These are phyloP conservation scores for Calliphora vomitoria DNA, from an alignment of 2,888 invertebrate species.

Conservation along the genomic window DNA sequence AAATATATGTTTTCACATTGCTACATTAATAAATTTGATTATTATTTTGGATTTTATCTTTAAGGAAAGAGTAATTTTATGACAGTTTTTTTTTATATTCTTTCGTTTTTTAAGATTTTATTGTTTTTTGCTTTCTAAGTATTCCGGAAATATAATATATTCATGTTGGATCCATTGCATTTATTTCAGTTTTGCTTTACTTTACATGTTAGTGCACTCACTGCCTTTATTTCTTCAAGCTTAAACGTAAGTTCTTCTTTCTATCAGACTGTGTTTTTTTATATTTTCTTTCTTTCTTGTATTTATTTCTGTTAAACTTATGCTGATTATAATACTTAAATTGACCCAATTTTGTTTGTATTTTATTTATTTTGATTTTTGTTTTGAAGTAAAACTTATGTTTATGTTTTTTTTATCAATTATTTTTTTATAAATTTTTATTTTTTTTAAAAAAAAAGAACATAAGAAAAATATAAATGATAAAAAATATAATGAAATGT, in stretches of 20 bases:
- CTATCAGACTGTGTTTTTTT: constrained; percentile 47
- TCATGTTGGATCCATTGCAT: constrained; percentile 42
- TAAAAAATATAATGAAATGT: background rate
- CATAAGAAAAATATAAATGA: background rate
- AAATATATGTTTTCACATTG: too few relatives aligned
- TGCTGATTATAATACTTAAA: constrained; percentile 61
- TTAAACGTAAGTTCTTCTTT: constrained; percentile 47
- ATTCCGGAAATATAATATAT: constrained; percentile 78
- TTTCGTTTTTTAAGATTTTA: constrained; percentile 4
- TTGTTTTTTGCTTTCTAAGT: constrained; percentile 64
- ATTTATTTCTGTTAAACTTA: constrained; percentile 62
- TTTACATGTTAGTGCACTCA: constrained; percentile 26
- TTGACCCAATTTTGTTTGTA: constrained; percentile 63
- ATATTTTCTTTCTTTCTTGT: constrained; percentile 18
- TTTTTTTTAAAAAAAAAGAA: background rate
- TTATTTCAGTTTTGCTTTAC: constrained; percentile 19
- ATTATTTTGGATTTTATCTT: background rate
- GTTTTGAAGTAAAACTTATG: constrained; percentile 49
- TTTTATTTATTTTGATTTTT: constrained; percentile 26
- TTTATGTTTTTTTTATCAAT: constrained; percentile 54
- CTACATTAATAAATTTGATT: too few relatives aligned
- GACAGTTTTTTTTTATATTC: background rate
- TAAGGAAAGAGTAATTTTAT: background rate
- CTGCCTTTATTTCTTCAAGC: constrained; percentile 2
- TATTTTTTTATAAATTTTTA: background rate